Conservation (phyloP, 2,888 invertebrate genomes). For the Drosophila algonquin region DNA sequence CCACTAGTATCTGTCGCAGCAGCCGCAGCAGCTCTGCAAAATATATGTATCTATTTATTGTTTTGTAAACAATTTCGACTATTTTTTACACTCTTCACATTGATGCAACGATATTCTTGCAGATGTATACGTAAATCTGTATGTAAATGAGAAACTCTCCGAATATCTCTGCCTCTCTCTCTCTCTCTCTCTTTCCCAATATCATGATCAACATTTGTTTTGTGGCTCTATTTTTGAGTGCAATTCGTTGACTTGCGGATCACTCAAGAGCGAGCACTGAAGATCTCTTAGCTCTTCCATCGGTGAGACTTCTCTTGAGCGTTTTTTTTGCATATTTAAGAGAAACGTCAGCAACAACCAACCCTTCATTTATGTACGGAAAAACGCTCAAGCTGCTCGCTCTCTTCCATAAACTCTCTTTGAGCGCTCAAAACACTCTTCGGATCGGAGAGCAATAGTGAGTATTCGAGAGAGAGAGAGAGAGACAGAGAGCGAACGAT, state of each 20-base stretch:
- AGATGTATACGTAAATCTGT: neutral
- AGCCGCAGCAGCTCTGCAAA: constrained; percentile 20
- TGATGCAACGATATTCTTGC: too few species aligned
- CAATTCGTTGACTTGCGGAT: constrained; percentile 9
- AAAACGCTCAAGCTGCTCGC: neutral
- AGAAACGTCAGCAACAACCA: neutral
- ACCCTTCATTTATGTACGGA: too few species aligned
- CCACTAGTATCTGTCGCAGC: neutral
- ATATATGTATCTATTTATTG: constrained; percentile 58
- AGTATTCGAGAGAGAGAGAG: neutral
- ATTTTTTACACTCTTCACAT: neutral
- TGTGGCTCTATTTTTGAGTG: neutral
- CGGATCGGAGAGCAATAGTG: neutral
- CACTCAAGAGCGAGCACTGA: neutral
- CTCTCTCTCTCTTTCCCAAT: neutral
- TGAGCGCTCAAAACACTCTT: neutral
- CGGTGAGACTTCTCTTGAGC: constrained; percentile 26
- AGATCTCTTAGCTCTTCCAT: neutral
- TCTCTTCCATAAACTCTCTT: neutral
- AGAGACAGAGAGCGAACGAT: too few species aligned
- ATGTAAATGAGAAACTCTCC: neutral
- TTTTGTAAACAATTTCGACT: constrained; percentile 61
- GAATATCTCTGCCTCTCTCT: neutral
- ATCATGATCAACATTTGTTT: neutral
- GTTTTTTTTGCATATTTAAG: neutral